A percentile compares a stretch with the other conserved stretches of the same genome.
phyloP scores from a whole-genome alignment of 2,888 invertebrate genomes.

The Macaria notata region DNA sequence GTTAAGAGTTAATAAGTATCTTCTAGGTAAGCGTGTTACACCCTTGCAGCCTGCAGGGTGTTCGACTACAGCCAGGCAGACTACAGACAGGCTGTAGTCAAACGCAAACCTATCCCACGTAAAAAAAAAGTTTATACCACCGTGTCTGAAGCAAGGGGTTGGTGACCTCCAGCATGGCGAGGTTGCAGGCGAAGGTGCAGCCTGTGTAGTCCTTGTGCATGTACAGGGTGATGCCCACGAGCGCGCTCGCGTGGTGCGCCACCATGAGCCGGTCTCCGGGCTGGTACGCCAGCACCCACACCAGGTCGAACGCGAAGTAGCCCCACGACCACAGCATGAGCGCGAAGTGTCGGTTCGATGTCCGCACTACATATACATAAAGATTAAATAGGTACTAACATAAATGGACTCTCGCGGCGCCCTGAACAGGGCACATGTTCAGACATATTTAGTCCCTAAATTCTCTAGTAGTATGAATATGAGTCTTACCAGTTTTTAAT shows the following conservation, averaged over 20 bases:
- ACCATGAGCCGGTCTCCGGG: conserved; percentile 78
- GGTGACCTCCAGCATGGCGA: conserved; percentile 83
- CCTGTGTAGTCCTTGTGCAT: conserved; percentile 75
- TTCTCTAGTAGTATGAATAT: no score
- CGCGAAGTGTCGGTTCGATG: conserved; percentile 57
- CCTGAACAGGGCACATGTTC: no score
- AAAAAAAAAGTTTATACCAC: conserved; percentile 64
- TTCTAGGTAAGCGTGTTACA: no score
- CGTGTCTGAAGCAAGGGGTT: conserved; percentile 84
- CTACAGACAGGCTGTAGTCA: no score
- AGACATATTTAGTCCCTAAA: no score
- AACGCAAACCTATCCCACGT: no score
- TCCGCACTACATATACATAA: conserved; percentile 46
- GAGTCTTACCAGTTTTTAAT: no score
- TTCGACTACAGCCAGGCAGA: no score
- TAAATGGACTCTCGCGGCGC: no score
- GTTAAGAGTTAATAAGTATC: no score
- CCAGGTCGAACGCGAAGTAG: conserved; percentile 83
- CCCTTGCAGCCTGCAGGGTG: no score
- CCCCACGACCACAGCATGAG: conserved; percentile 83
- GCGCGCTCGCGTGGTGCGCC: conserved; percentile 77
- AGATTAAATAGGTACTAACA: no score
- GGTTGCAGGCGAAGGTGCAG: conserved; percentile 77
- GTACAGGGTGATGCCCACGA: conserved; percentile 75
- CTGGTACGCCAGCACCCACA: conserved; percentile 81